Percentiles rank a stretch among this genome's conserved stretches.
Conservation (phyloP, 2,888 invertebrate species). For the Steinernema scapterisci region DNA sequence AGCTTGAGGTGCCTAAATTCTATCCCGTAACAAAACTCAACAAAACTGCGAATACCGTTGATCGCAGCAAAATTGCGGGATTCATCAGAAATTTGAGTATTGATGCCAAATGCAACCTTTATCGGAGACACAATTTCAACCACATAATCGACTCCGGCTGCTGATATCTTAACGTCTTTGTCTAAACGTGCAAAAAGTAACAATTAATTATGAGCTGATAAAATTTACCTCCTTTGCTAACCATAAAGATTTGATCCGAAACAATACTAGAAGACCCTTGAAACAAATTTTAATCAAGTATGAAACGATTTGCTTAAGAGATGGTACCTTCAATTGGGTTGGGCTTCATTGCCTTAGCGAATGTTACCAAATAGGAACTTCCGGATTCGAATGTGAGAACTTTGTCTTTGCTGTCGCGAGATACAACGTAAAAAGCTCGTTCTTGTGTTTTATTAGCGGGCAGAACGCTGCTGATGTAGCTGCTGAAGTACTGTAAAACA, state of each 20-base stretch:
- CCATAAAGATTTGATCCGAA: conserved; percentile 4
- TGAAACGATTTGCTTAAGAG: no score
- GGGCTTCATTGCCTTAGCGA: neutral
- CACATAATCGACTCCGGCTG: neutral
- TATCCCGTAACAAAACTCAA: neutral
- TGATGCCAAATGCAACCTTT: conserved; percentile 3
- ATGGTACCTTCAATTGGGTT: no score
- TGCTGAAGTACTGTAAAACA: neutral
- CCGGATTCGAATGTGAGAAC: neutral
- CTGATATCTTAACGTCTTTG: neutral
- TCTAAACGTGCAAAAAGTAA: neutral
- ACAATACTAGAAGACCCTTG: neutral
- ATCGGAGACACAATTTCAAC: neutral
- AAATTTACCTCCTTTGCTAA: neutral
- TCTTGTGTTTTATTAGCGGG: neutral
- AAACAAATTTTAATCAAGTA: no score
- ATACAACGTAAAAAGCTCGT: neutral
- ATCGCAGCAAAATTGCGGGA: neutral
- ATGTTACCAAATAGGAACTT: neutral
- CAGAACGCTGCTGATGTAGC: neutral
- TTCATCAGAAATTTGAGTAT: neutral
- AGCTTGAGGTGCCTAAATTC: neutral
- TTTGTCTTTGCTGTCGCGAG: neutral
- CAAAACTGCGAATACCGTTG: neutral
- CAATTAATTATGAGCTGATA: neutral